A percentile compares a stretch with the other conserved stretches of the same genome.
Evolutionary conservation across 2,113 vertebrate genomes (phyloP).

Genomic region (Malurus elegans): DNA sequence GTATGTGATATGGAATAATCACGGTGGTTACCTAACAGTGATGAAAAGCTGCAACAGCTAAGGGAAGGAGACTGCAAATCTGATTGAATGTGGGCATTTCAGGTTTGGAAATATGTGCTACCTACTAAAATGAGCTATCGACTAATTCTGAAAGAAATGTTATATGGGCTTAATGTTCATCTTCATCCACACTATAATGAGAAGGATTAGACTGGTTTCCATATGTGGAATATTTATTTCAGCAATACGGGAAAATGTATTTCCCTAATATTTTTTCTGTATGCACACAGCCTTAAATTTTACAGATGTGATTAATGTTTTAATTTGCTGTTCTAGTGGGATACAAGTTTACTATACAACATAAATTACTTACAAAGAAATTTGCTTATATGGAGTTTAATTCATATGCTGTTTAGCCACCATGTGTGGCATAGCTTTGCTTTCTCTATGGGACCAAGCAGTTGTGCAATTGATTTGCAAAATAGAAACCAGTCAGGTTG

Average conservation of each 20-base stretch:
- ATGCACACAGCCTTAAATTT: slow-evolving; percentile 80
- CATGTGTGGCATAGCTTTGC: slow-evolving; percentile 72
- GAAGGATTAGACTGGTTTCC: slow-evolving; percentile 83
- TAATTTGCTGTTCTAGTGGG: slow-evolving; percentile 85
- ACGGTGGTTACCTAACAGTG: slow-evolving; percentile 72
- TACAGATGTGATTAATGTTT: slow-evolving; percentile 86
- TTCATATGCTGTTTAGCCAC: slow-evolving; percentile 81
- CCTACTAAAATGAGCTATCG: slow-evolving; percentile 85
- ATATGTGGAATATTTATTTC: slow-evolving; percentile 85
- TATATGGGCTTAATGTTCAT: slow-evolving; percentile 84
- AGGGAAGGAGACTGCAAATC: slow-evolving; percentile 71
- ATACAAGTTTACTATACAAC: slow-evolving; percentile 83
- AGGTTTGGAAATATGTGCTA: slow-evolving; percentile 79
- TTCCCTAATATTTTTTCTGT: slow-evolving; percentile 83
- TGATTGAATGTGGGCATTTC: slow-evolving; percentile 78
- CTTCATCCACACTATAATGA: slow-evolving; percentile 83
- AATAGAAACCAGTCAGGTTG: slow-evolving; percentile 59
- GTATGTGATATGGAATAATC: slow-evolving; percentile 73
- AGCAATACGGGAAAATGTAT: slow-evolving; percentile 85
- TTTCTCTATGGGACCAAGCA: slow-evolving; percentile 53
- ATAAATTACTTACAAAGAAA: slow-evolving; percentile 85
- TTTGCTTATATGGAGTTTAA: slow-evolving; percentile 82
- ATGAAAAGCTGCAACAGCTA: slow-evolving; percentile 67
- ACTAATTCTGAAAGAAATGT: slow-evolving; percentile 86
- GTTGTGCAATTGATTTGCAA: slow-evolving; percentile 65